Evolutionary conservation across 2,797 vertebrate genomes (phyloP), one percentile per base, ranked within the genome.

Genomic region (Cryptoprocta ferox): DNA sequence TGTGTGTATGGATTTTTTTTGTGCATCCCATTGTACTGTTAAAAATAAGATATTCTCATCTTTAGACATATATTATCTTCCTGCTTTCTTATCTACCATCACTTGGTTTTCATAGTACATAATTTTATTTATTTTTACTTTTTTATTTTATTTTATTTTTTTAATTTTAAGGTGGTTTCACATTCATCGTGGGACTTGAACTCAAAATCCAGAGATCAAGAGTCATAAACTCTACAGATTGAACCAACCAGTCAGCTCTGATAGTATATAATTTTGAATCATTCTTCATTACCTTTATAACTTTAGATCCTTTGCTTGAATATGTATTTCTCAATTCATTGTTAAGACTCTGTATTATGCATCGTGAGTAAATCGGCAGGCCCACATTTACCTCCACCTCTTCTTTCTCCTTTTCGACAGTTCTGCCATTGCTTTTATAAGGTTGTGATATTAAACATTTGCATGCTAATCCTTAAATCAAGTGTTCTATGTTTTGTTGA

Each of bases 321-420:
- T 76, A 45, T 88, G 21, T 35, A 78, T 68, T 81, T 89, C 30
- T 87, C 35, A 13, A 2, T n/a, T 79, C 53, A 66, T 75, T 8
- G 35, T 66, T 10, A 48, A 16, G n/a, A 85, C 15, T 15, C 16
- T 66, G 3, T 45, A 68, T 50, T 50, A 9, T 2, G 13, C 4
- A 63, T 65, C 13, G 0, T 48, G 35, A 80, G 24, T 70, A 50
- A 63, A 24, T 75, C 32, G 53, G 1, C 12, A 42, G 3, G 4
- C 5, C 4, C 35, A 42, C 1, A n/a, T 1, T 81, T 35, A 3
- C 18, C 8, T 53, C 30, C 5, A 53, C 2, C 37, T 39, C 5
- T 39, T 59, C 24, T 63, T 32, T 32, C 19, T 26, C 28, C 18
- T 48, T 71, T 76, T 30, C 30, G 18, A 21, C 75, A 84, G 1